Conservation (phyloP, 2,797 vertebrate genomes). For the Gallinago stenura region DNA sequence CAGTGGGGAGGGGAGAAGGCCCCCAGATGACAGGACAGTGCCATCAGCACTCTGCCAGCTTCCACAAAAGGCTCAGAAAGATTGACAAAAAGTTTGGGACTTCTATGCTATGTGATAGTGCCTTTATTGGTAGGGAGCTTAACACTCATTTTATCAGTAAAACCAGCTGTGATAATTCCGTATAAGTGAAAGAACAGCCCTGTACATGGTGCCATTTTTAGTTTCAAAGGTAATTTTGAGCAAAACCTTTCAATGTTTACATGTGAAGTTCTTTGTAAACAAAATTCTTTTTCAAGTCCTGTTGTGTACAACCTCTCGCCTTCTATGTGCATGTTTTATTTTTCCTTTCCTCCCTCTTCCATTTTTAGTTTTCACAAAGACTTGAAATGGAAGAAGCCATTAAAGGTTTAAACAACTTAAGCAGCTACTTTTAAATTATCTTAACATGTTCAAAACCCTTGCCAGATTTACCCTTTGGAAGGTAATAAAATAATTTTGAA, state of each 20-base stretch:
- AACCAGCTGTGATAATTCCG: not conserved
- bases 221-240: not conserved
- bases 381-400: slow-evolving; percentile 22
- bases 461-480: slow-evolving; percentile 58
- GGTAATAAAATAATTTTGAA: slow-evolving; percentile 73
- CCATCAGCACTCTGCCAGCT: not conserved
- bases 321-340: not conserved
- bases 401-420: slow-evolving; percentile 57
- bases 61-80: not conserved
- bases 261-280: not conserved
- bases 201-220: not conserved
- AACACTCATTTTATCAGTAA: not conserved
- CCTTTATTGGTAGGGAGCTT: not conserved
- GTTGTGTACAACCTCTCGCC: not conserved
- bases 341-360: not conserved
- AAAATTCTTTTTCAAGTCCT: not conserved
- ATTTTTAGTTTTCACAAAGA: not conserved
- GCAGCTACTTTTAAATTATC: slow-evolving; percentile 55
- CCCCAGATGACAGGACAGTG: not conserved
- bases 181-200: not conserved
- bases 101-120: not conserved
- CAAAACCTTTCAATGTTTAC: not conserved
- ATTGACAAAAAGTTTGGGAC: rapidly evolving
- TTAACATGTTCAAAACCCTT: slow-evolving; percentile 39
- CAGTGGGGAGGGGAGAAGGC: rapidly evolving